These are phyloP conservation scores for Gobiocypris rarus DNA, from an alignment of 2,113 vertebrate species.

Conservation along the genomic window DNA sequence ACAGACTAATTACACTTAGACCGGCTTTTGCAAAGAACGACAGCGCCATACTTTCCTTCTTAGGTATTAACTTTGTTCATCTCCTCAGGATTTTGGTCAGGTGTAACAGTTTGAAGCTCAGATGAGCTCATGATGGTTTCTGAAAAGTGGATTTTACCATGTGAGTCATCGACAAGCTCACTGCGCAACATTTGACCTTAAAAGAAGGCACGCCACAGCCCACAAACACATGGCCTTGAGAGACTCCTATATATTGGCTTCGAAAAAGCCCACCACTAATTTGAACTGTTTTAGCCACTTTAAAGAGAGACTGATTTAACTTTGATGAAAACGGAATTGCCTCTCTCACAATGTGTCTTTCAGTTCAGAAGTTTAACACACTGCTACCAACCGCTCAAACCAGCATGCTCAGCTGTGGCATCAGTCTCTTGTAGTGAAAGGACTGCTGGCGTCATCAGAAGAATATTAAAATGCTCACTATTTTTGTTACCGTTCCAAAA, in stretches of 20 bases:
- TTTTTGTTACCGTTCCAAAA: slow-evolving; percentile 2
- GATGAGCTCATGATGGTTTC: slow-evolving; percentile 36
- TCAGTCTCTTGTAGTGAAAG: slow-evolving; percentile 15
- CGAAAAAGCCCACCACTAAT: slow-evolving; percentile 76
- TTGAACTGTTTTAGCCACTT: slow-evolving; percentile 76
- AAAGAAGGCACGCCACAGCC: slow-evolving; percentile 70
- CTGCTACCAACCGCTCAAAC: slow-evolving; percentile 36
- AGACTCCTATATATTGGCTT: slow-evolving; percentile 72
- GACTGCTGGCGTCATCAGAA: slow-evolving; percentile 11
- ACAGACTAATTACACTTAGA: slow-evolving; percentile 33
- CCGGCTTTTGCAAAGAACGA: slow-evolving; percentile 4
- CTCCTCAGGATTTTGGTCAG: slow-evolving; percentile 20
- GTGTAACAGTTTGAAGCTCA: slow-evolving; percentile 11
- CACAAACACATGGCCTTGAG: slow-evolving; percentile 72
- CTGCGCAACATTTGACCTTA: slow-evolving; percentile 74
- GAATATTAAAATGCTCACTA: slow-evolving; percentile 49
- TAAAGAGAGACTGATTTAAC: slow-evolving; percentile 76
- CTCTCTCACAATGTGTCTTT: slow-evolving; percentile 51
- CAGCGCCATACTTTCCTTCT: slow-evolving; percentile 10
- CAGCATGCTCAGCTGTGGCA: background rate
- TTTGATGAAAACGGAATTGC: slow-evolving; percentile 66
- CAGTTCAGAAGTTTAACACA: slow-evolving; percentile 48
- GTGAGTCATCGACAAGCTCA: slow-evolving; percentile 49
- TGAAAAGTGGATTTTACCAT: slow-evolving; percentile 22
- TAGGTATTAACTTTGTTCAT: slow-evolving; percentile 16